phyloP scores from a whole-genome alignment of 2,797 vertebrate species.

The Catamblyrhynchus diadema region DNA sequence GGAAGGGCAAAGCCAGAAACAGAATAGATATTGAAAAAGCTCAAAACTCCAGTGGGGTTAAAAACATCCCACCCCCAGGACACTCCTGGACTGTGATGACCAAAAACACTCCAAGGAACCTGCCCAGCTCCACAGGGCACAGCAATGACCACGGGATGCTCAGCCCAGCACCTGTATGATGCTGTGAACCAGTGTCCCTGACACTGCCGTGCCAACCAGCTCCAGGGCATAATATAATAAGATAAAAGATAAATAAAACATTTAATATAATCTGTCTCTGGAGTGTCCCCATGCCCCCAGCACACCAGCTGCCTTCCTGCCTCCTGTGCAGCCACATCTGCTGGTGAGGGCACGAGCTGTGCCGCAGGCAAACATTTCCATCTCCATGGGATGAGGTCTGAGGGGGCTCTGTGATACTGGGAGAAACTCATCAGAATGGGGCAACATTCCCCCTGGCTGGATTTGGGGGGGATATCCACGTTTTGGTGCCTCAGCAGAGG shows the following conservation, averaged over 20 bases:
- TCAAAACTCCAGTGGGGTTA: not conserved
- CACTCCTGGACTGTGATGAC: not conserved
- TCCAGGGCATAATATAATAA: not conserved
- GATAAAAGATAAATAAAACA: not conserved
- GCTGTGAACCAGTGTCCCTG: not conserved
- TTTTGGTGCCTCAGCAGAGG: not conserved
- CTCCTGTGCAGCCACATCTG: not conserved
- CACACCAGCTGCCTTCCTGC: not conserved
- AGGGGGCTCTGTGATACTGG: not conserved
- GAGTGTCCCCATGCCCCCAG: not conserved
- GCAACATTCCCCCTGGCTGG: not conserved
- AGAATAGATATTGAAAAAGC: not conserved
- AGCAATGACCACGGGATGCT: rapidly evolving
- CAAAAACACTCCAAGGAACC: not conserved
- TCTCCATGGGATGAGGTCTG: rapidly evolving
- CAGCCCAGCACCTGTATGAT: not conserved
- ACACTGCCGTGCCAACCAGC: not conserved
- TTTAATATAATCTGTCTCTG: not conserved
- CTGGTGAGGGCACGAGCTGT: not conserved
- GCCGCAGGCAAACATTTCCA: not conserved
- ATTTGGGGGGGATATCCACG: not conserved
- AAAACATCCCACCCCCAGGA: rapidly evolving
- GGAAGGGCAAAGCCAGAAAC: not conserved
- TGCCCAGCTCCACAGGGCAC: rapidly evolving
- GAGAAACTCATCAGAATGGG: not conserved